Percentiles rank a stretch among this genome's conserved stretches.
Conservation (phyloP, 2,113 vertebrate species). For the Girardinichthys multiradiatus region DNA sequence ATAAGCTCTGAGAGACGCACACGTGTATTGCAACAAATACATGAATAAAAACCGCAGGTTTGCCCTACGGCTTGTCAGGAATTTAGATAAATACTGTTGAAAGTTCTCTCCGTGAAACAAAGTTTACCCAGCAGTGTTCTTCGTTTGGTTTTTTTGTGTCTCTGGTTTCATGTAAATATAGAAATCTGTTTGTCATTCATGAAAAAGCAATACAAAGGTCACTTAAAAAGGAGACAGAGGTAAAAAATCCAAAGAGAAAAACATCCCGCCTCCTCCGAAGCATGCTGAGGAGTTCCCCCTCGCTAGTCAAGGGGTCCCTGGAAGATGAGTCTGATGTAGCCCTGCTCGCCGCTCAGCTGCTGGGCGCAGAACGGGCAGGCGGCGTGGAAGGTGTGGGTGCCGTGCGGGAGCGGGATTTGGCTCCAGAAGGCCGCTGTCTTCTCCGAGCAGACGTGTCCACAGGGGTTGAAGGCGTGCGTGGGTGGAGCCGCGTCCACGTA, state of each 20-base stretch:
- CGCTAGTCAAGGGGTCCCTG: conserved; percentile 95
- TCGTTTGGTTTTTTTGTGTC: conserved; percentile 64
- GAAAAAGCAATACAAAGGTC: conserved; percentile 83
- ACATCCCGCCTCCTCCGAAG: conserved; percentile 6
- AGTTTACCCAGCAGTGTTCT: conserved; percentile 65
- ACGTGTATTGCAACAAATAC: conserved; percentile 73
- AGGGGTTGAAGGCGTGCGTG: conserved; percentile 94
- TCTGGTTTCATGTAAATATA: conserved; percentile 83
- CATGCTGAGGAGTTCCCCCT: conserved; percentile 50
- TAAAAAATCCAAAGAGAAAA: conserved; percentile 61
- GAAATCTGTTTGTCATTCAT: conserved; percentile 75
- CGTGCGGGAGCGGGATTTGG: conserved; percentile 96
- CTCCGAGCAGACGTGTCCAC: conserved; percentile 97
- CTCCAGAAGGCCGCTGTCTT: conserved; percentile 98
- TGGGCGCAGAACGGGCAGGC: conserved; percentile 98
- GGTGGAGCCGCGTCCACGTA: conserved; percentile 96
- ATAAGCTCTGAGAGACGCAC: conserved; percentile 71
- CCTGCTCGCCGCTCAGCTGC: conserved; percentile 93
- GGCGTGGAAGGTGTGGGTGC: conserved; percentile 98
- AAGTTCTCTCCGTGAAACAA: conserved; percentile 61
- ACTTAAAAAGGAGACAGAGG: conserved; percentile 79
- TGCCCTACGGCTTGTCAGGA: conserved; percentile 38
- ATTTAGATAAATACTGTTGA: conserved; percentile 72
- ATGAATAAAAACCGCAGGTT: conserved; percentile 46
- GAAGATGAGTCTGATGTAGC: conserved; percentile 98